Evolutionary conservation across 2,797 vertebrate species (phyloP), one percentile per base, ranked within the genome.

Genomic region (Crypturellus tataupa): DNA sequence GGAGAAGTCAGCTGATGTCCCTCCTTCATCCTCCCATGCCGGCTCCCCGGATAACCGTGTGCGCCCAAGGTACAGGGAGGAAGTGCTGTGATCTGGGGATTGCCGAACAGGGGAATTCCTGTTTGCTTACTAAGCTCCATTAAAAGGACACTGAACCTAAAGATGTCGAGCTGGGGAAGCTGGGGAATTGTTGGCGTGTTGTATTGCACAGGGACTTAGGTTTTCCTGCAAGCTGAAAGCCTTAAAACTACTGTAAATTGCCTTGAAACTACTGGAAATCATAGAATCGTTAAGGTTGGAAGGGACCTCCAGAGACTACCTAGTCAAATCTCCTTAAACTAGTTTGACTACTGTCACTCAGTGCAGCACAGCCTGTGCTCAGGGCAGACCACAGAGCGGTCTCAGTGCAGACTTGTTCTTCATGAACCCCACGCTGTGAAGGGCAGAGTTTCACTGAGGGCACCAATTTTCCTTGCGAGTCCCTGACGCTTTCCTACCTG

Each of bases 51-150:
- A 25, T 53, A 53, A 53, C 46, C 37, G 8, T 37, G 25, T 27
- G 69, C 55, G 31, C 76, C 65, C 5, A 12, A 27, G 56, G 51
- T 87, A 46, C 51, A 35, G 39, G 51, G 63, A 47, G 68, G 62
- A 80, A 83, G n/a, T 12, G n/a, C 91, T 94, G 90, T 94, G 70
- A 93, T 93, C 85, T 88, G 59, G 6, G n/a, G 8, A 24, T 79
- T 94, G 59, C 70, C 56, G 47, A 12, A 56, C 8, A 9, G 12
- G 56, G 70, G 85, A 79, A 77, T 44, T 56, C 31, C 56, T 82
- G 56, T 6, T 11, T 4, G 37, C 3, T 2, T 4, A 47, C 5
- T 12, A 12, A 68, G 33, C 8, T 31, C 80, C 31, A 25, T 8
- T 47, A 47, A 47, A 47, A 47, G 46, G 46, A 47, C 46, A 47